Conservation (phyloP, 2,888 invertebrate genomes). For the Habrosyne pyritoides region DNA sequence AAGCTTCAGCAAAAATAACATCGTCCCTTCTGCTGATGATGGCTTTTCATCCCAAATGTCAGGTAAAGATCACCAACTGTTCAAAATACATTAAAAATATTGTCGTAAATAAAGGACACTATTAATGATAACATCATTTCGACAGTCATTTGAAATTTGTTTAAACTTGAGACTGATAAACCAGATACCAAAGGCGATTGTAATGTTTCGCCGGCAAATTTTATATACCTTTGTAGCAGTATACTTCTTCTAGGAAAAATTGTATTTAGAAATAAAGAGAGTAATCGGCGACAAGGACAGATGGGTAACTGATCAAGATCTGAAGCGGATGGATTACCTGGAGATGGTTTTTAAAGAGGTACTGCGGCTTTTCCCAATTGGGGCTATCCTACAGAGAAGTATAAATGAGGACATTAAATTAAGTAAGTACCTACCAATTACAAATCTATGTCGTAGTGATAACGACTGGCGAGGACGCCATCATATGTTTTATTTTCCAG, state of each 20-base stretch:
- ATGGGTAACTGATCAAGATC: constrained; percentile 54
- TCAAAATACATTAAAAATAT: no score
- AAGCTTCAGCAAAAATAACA: constrained; percentile 68
- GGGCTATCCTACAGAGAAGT: constrained; percentile 63
- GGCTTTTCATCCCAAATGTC: constrained; percentile 67
- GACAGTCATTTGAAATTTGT: no score
- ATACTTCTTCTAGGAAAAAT: constrained; percentile 58
- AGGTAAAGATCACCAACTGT: constrained; percentile 40
- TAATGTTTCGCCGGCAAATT: no score
- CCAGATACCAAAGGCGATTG: no score
- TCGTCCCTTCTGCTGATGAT: constrained; percentile 66
- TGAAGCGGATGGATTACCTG: constrained; percentile 66
- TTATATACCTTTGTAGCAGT: no score
- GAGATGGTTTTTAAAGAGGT: constrained; percentile 72
- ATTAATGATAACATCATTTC: no score
- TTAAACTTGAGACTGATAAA: no score
- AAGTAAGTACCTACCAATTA: no score
- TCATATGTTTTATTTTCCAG: constrained; percentile 35
- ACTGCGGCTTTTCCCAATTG: constrained; percentile 66
- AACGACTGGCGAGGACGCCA: neutral
- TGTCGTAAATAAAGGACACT: neutral
- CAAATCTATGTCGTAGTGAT: no score
- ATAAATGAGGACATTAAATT: constrained; percentile 59
- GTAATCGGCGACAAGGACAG: constrained; percentile 54
- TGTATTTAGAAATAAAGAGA: constrained; percentile 57